A percentile compares a stretch with the other conserved stretches of the same genome.
These are phyloP conservation scores for Leuciscus waleckii DNA, from an alignment of 2,797 vertebrate species.

Conservation along the genomic window DNA sequence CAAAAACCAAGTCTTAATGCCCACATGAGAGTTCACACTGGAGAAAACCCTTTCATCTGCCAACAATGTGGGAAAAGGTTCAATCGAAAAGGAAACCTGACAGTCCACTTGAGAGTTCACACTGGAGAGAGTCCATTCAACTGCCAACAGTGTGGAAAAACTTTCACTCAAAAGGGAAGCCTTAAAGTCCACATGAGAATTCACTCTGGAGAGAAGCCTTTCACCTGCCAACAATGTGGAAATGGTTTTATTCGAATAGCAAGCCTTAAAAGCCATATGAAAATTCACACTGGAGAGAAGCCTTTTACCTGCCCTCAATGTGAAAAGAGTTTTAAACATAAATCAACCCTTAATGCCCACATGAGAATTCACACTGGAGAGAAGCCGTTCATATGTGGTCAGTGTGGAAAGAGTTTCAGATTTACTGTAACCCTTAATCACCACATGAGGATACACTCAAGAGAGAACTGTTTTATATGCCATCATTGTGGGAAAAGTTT, in stretches of 20 bases:
- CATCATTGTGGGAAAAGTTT: neutral
- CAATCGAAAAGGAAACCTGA: conserved; percentile 6
- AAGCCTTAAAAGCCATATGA: neutral
- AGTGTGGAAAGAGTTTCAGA: neutral
- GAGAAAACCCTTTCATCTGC: neutral
- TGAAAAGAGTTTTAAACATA: conserved; percentile 1
- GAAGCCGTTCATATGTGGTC: neutral
- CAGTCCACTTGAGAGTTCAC: neutral
- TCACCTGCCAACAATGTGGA: neutral
- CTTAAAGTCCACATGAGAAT: conserved; percentile 11
- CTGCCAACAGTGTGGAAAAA: neutral
- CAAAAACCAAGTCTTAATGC: conserved; percentile 8
- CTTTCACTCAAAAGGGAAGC: conserved; percentile 4
- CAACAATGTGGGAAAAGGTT: neutral
- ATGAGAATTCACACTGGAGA: conserved; percentile 2
- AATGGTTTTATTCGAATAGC: neutral
- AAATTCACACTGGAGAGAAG: conserved; percentile 8
- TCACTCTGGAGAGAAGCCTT: conserved; percentile 8
- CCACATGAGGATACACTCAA: neutral
- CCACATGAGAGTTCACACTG: conserved; percentile 1
- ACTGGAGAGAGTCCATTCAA: neutral
- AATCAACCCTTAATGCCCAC: neutral
- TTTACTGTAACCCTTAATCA: neutral
- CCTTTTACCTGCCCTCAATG: neutral
- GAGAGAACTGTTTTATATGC: neutral